Percentiles rank a stretch among this genome's conserved stretches.
Evolutionary conservation across 30 jellyfish, hydroid and myxozoan species (phyloP).

Genomic region (Aurelia sp.): DNA sequence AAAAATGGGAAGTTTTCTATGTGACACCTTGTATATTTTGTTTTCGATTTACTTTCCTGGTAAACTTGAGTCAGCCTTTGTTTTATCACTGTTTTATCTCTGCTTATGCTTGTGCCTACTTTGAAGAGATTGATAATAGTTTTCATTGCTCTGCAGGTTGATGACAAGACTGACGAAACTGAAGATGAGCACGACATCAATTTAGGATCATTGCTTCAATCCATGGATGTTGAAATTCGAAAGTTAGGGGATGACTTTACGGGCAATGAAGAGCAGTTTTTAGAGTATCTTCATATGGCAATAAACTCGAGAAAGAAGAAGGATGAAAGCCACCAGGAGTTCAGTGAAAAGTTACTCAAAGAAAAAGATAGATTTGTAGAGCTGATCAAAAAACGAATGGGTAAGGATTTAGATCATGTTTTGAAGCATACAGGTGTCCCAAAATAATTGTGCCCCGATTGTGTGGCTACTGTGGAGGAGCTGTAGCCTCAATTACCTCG

Average conservation of each 20-base stretch:
- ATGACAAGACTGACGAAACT: constrained; percentile 24
- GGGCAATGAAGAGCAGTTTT: constrained; percentile 56
- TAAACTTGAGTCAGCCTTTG: too few relatives aligned
- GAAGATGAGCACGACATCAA: constrained; percentile 54
- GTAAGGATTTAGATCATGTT: constrained; percentile 5
- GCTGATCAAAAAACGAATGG: constrained; percentile 19
- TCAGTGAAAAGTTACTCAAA: constrained; percentile 3
- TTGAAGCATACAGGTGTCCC: too few relatives aligned
- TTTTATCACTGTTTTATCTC: too few relatives aligned
- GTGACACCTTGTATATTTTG: too few relatives aligned
- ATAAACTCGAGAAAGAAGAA: background rate
- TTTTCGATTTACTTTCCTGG: too few relatives aligned
- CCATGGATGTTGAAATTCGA: constrained; percentile 62
- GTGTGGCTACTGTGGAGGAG: too few relatives aligned
- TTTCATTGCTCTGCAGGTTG: constrained; percentile 22
- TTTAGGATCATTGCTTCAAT: constrained; percentile 50
- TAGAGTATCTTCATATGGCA: constrained; percentile 40
- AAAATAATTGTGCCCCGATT: too few relatives aligned
- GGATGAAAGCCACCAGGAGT: background rate
- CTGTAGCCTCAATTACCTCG: too few relatives aligned
- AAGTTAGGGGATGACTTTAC: constrained; percentile 43
- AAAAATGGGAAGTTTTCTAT: too few relatives aligned
- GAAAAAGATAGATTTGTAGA: constrained; percentile 57
- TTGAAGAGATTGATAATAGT: background rate
- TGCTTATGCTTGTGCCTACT: too few relatives aligned